Evolutionary conservation across 2,797 vertebrate species (phyloP).

Genomic region (Labeo calbasu): DNA sequence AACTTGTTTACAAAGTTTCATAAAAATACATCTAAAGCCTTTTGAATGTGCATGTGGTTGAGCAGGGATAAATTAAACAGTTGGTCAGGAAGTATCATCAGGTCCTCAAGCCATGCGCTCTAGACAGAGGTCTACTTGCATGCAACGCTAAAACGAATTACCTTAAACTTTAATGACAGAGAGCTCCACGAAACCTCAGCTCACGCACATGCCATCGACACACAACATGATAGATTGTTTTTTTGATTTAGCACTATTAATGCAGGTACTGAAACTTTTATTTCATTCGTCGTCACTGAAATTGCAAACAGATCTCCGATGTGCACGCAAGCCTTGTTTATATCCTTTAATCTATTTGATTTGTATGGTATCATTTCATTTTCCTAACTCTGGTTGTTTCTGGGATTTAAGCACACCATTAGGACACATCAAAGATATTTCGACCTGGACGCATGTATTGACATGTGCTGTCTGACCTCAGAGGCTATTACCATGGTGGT

Average conservation of each 20-base stretch:
- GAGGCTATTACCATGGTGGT: slow-evolving; percentile 26
- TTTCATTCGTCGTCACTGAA: slow-evolving; percentile 37
- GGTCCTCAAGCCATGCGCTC: slow-evolving; percentile 39
- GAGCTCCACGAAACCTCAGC: slow-evolving; percentile 3
- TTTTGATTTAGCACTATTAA: slow-evolving; percentile 50
- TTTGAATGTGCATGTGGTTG: slow-evolving; percentile 40
- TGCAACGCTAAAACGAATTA: slow-evolving; percentile 45
- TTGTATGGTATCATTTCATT: slow-evolving; percentile 59
- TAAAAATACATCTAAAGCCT: slow-evolving; percentile 43
- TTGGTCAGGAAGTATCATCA: slow-evolving; percentile 54
- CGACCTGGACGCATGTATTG: background rate
- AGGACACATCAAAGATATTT: slow-evolving; percentile 48
- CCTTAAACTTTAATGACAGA: slow-evolving; percentile 49
- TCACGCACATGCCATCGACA: background rate
- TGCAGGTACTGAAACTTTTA: slow-evolving; percentile 57
- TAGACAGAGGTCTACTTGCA: slow-evolving; percentile 45
- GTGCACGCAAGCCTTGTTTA: slow-evolving; percentile 38
- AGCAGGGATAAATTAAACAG: slow-evolving; percentile 46
- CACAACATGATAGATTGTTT: slow-evolving; percentile 17
- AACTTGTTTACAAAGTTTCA: slow-evolving; percentile 47
- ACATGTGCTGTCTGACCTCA: slow-evolving; percentile 38
- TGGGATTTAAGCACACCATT: slow-evolving; percentile 56
- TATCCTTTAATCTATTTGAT: slow-evolving; percentile 67
- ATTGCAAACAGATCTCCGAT: slow-evolving; percentile 53
- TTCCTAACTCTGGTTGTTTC: slow-evolving; percentile 31